Evolutionary conservation across 2,888 invertebrate genomes (phyloP).

Genomic region (Cataglyphis livida): DNA sequence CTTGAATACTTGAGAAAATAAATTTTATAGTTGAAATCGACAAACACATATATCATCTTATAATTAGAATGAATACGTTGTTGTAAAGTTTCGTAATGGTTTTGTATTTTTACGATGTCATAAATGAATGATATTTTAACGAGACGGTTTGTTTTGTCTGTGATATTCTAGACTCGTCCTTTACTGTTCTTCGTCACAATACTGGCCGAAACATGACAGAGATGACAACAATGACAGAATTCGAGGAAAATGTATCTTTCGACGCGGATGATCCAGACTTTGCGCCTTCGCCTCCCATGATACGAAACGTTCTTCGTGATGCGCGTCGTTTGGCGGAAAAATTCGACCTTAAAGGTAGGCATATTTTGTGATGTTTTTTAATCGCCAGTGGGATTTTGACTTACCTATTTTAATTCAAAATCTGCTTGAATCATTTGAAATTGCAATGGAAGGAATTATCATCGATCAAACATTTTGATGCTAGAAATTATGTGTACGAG

Average conservation of each 20-base stretch:
- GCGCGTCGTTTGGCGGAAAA: conserved; percentile 69
- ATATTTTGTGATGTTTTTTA: conserved; percentile 43
- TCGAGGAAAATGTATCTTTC: conserved; percentile 83
- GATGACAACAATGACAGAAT: conserved; percentile 80
- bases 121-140: neutral
- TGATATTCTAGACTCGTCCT: neutral
- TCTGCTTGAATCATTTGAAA: neutral
- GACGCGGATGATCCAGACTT: conserved; percentile 84
- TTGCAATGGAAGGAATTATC: neutral
- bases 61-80: neutral
- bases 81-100: neutral
- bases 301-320: conserved; percentile 66
- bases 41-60: neutral
- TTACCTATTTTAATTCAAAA: neutral
- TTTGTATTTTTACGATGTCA: neutral
- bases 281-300: conserved; percentile 73
- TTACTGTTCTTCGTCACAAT: neutral
- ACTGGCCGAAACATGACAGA: conserved; percentile 62
- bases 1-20: neutral
- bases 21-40: neutral
- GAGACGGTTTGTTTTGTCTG: neutral
- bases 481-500: neutral
- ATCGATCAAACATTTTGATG: neutral
- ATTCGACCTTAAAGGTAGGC: conserved; percentile 76
- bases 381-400: neutral